Evolutionary conservation across 2,113 vertebrate genomes (phyloP).

Genomic region (Xiphophorus hellerii): DNA sequence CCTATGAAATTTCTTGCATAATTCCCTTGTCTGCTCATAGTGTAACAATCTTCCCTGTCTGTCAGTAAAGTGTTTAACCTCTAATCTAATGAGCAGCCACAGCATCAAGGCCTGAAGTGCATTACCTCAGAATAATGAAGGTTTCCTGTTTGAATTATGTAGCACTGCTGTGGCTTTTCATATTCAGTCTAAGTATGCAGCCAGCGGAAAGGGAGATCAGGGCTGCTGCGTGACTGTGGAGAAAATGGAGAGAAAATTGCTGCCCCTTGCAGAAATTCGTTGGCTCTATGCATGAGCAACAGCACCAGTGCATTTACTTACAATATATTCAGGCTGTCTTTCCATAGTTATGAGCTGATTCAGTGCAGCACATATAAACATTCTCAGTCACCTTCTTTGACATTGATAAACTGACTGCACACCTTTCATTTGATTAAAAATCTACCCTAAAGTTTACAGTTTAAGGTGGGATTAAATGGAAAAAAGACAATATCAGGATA

Average conservation of each 20-base stretch:
- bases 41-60: not conserved
- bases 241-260: conserved; percentile 43
- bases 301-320: conserved; percentile 6
- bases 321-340: conserved; percentile 2
- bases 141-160: conserved; percentile 58
- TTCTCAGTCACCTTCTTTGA: not conserved
- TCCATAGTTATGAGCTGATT: conserved; percentile 16
- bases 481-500: not conserved
- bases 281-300: conserved; percentile 36
- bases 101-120: conserved; percentile 29
- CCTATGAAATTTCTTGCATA: not conserved
- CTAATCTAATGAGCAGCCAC: conserved; percentile 36
- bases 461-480: not conserved
- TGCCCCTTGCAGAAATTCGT: conserved; percentile 45
- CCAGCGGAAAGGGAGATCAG: conserved; percentile 8
- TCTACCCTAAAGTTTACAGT: not conserved
- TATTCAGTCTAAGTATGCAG: conserved; percentile 46
- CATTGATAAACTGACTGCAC: not conserved
- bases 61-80: conserved; percentile 10
- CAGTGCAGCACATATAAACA: not conserved
- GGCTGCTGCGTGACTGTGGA: conserved; percentile 25
- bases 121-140: conserved; percentile 54
- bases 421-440: not conserved
- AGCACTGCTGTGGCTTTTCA: conserved; percentile 40
- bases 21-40: not conserved